Base-by-base conservation (phyloP, 1,140 invertebrate genomes). In the Formica selysi region DNA sequence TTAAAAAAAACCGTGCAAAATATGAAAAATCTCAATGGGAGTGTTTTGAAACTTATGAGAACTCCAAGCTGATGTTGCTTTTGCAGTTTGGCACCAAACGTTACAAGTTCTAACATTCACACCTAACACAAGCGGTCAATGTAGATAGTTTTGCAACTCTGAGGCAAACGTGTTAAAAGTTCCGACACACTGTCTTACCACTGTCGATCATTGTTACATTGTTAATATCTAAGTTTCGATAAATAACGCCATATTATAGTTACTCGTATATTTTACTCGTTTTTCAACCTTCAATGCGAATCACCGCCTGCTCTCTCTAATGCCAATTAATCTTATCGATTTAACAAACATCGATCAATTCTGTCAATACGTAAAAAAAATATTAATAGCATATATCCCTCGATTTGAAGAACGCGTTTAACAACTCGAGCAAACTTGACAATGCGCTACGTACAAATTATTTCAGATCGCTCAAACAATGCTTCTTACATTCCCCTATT, bases 31-130 rank as follows among this genome's bases (percentile, higher is more conserved):
- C 65, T 22, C 65, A 59, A 80, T 19, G 19, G 22, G 0, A 41
- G n/a, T 36, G 36, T 71, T 80, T 51, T 57, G 22, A 68, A 71
- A 70, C 32, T 80, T 57, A 16, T 22, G 13, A 44, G 8, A 79
- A 41, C 59, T 65, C 5, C 22, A 62, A 78, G 26, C 78, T 80
- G 44, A 71, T 80, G 65, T 51, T 38, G 48, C 78, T 80, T 68
- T 41, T 41, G 48, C 64, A 70, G 64, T 65, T 54, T 80, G 65
- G 65, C 48, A 59, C 38, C 48, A 51, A 70, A 70, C 78, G 48
- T 80, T 80, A 80, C 71, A 80, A 80, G 48, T 80, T 80, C 32
- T 71, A 80, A 70, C 78, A 68, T 80, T 71, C 48, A 16, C 78
- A 80, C 78, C 65, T 80, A 57, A 22, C 48, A 32, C 44, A 13